Conservation (phyloP, 2,888 invertebrate species). For the Diaprepes abbreviatus region DNA sequence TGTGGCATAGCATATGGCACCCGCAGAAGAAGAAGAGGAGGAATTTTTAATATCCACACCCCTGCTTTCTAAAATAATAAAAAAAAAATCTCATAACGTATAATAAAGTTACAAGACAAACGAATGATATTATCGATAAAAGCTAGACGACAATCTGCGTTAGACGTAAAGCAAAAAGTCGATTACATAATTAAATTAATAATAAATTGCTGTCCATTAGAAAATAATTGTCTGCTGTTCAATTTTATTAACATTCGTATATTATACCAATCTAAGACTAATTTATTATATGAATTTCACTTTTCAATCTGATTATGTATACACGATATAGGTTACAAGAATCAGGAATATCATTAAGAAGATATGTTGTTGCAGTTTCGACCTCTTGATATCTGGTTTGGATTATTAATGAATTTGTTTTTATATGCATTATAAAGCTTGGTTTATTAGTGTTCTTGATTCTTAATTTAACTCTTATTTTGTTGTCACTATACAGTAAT, state of each 20-base stretch:
- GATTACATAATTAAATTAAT: not conserved
- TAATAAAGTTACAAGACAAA: no score
- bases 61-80: no score
- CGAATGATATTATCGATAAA: no score
- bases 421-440: slow-evolving; percentile 4
- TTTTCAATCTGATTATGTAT: slow-evolving; percentile 12
- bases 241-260: not conserved
- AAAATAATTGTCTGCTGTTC: not conserved
- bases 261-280: not conserved
- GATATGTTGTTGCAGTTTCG: slow-evolving; percentile 12
- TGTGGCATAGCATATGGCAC: no score
- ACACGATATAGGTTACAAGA: slow-evolving; percentile 19
- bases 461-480: no score
- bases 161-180: not conserved
- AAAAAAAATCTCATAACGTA: no score
- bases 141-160: no score
- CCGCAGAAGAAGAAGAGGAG: no score
- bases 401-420: slow-evolving; percentile 8
- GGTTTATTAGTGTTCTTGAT: slow-evolving; percentile 15
- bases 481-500: no score
- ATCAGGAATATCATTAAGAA: slow-evolving; percentile 9
- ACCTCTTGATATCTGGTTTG: slow-evolving; percentile 15
- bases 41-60: no score
- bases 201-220: not conserved
- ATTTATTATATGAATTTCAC: slow-evolving; percentile 20